Conservation (phyloP, 2,797 vertebrate genomes). For the Pyrocephalus nanus region DNA sequence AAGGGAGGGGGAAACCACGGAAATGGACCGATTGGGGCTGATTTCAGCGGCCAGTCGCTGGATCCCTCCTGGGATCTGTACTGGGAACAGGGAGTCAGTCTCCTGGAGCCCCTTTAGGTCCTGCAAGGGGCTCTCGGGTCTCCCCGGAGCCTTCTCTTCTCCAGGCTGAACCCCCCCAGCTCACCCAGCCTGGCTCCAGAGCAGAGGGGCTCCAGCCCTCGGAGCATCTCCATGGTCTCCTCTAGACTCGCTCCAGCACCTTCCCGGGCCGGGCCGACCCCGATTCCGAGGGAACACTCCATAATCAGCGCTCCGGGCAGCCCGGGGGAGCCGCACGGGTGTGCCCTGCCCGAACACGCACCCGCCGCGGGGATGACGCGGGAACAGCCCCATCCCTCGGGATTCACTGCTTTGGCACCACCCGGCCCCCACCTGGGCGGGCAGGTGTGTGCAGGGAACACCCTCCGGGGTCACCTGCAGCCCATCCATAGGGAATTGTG, state of each 20-base stretch:
- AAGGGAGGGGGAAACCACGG: neutral
- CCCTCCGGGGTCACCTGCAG: neutral
- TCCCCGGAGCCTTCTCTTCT: neutral
- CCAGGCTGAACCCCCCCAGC: neutral
- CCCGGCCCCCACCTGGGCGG: neutral
- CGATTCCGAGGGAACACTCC: neutral
- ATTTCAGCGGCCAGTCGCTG: neutral
- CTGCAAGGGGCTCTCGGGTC: neutral
- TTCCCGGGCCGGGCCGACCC: neutral
- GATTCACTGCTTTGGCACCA: neutral
- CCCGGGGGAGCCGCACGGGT: neutral
- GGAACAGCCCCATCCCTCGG: neutral
- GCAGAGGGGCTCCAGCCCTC: neutral
- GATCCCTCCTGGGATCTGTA: neutral
- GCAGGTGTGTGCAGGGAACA: neutral
- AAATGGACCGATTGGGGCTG: neutral
- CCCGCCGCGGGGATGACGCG: neutral
- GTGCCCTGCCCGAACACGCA: neutral
- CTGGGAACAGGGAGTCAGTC: fast-evolving
- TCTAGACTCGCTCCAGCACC: neutral
- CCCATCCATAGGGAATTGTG: neutral
- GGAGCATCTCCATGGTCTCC: neutral
- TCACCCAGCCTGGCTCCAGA: neutral
- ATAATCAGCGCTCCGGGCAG: neutral
- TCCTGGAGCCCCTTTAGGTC: neutral